Conservation (phyloP, 2,797 vertebrate species). For the Catostomus latipinnis region DNA sequence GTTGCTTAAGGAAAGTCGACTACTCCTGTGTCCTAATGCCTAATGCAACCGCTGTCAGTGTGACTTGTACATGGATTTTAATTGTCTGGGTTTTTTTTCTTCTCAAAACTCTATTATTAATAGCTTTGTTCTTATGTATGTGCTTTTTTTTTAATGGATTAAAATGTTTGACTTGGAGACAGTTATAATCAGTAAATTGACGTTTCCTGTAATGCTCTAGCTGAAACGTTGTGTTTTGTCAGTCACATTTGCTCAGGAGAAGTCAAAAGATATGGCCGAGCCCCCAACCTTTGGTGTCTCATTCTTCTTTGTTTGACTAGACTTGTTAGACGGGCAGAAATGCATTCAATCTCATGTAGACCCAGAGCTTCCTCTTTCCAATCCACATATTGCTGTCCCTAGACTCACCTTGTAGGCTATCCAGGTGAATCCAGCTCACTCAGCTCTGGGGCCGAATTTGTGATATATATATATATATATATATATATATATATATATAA, state of each 20-base stretch:
- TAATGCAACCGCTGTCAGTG: too few species aligned
- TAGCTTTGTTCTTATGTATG: neutral
- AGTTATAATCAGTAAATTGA: neutral
- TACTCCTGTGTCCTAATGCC: too few species aligned
- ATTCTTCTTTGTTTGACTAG: slow-evolving; percentile 33
- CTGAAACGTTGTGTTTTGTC: neutral
- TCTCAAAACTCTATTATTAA: too few species aligned
- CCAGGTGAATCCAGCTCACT: too few species aligned
- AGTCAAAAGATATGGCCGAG: neutral
- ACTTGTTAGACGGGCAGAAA: slow-evolving; percentile 36
- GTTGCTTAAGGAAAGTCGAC: too few species aligned
- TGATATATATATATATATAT: too few species aligned
- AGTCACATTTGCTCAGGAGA: neutral
- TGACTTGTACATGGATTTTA: too few species aligned
- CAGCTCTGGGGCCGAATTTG: too few species aligned
- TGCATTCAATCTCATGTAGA: neutral
- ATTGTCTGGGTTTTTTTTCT: too few species aligned
- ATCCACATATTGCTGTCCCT: neutral
- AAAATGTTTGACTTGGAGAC: neutral
- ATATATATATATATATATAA: too few species aligned
- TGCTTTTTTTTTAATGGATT: neutral
- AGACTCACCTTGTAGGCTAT: too few species aligned
- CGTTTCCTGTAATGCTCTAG: neutral
- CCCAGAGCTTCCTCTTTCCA: slow-evolving; percentile 1
- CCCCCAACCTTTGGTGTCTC: neutral